Evolutionary conservation across 1,140 invertebrate genomes (phyloP), one percentile per base, ranked within the genome.

Genomic region (Drosophila insularis): DNA sequence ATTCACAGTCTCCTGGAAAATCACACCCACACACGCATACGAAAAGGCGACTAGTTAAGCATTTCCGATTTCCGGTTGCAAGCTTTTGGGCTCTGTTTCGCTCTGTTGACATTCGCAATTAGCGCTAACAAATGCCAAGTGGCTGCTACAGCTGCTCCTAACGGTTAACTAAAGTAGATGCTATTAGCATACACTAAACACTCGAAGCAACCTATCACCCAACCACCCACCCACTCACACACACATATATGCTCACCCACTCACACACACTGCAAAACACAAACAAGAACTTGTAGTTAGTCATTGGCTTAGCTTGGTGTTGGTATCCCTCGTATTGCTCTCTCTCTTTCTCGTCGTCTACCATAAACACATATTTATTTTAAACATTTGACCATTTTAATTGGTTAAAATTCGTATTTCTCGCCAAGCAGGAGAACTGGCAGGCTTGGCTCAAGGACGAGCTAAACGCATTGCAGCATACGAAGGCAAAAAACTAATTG

Each of bases 391-490:
- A 58, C 73, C 69, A 10, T 53, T 53, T 60, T 39, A 7, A 7
- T 27, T 62, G 73, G 64, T 67, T 68, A 68, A 71, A 73, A 67
- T 70, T 76, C 71, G 21, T 79, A 54, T 86, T 78, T 86, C 72
- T 64, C 72, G 72, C 75, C 68, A 66, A 13, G 56, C 76, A 90
- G 89, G 89, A 90, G 66, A 85, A 89, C 66, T 90, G 78, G 84
- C 89, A 90, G 62, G 70, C 81, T 37, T 90, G 89, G 89, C 81
- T 90, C 55, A 90, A 90, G 76, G 89, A 90, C 58, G 89, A 90
- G 67, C 69, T 90, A 19, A 90, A 90, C 64, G 81, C 89, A 59
- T 68, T 90, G 68, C 89, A 90, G 71, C 76, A 80, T 21, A 66
- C 85, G 68, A 80, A 75, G 67, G 56, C 81, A 75, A 89, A 81